Evolutionary conservation across 1,140 invertebrate genomes (phyloP), one percentile per base, ranked within the genome.

Genomic region (Goniozus legneri): DNA sequence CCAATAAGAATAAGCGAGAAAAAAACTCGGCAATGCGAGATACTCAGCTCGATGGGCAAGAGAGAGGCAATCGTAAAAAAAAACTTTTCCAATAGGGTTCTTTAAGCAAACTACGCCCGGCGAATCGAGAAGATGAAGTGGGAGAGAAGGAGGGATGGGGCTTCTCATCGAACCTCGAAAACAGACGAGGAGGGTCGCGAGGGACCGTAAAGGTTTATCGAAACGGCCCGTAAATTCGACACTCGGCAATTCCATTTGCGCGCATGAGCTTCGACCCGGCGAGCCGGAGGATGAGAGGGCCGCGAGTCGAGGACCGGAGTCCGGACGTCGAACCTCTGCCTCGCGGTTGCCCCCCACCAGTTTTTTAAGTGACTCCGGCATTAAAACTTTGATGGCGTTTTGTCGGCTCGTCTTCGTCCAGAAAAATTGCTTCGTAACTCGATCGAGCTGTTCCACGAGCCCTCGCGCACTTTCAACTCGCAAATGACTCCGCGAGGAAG

Each of bases 351-450:
- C n/a, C n/a, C n/a, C n/a, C n/a, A n/a, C n/a, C n/a, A n/a, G n/a
- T n/a, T 50, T 67, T 65, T 67, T 64, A 67, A 67, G 65, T 64
- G 62, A 67, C 64, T 67, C 65, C 45, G 58, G 64, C 58, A 67
- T 65, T 67, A 67, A 67, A 67, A 67, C 61, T 67, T 67, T 67
- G 61, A 67, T 67, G 61, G 64, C 61, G 65, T 67, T 67, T 67
- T n/a, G 64, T 67, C 64, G 65, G 61, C 64, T 67, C 63, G n/a
- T 56, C 56, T 48, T 39, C 44, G 49, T 49, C 56, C 59, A 52
- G 50, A 48, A 47, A 52, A 63, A 65, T 64, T 67, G 62, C 64
- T 65, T 63, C 54, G 52, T 43, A 64, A 65, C 64, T 67, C 60
- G n/a, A n/a, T n/a, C n/a, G n/a, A n/a, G n/a, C n/a, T n/a, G n/a